A percentile compares a stretch with the other conserved stretches of the same genome.
Evolutionary conservation across 2,797 vertebrate genomes (phyloP).

Genomic region (Apogon hyalosoma): DNA sequence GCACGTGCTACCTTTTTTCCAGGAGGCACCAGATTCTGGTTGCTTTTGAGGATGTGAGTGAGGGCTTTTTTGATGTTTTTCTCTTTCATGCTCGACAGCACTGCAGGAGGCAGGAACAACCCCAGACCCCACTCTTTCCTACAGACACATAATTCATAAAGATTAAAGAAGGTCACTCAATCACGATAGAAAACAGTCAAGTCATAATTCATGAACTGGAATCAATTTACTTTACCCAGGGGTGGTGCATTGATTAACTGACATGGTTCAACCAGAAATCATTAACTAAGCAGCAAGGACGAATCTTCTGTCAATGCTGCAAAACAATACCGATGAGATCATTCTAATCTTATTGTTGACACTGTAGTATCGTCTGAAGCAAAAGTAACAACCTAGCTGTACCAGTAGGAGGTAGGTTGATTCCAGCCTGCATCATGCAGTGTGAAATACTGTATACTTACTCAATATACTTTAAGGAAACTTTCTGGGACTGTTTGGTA

Average conservation of each 20-base stretch:
- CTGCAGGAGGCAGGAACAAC: slow-evolving; percentile 95
- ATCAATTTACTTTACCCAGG: slow-evolving; percentile 40
- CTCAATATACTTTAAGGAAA: slow-evolving; percentile 99
- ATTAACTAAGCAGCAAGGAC: slow-evolving; percentile 24
- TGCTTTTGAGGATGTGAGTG: slow-evolving; percentile 98
- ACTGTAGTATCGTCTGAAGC: background rate
- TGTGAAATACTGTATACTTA: slow-evolving; percentile 83
- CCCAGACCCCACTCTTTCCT: slow-evolving; percentile 99
- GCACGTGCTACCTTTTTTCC: slow-evolving; percentile 94
- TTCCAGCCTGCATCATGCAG: background rate
- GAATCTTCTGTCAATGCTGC: slow-evolving; percentile 13
- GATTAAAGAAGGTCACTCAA: slow-evolving; percentile 29
- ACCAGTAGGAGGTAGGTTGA: slow-evolving; percentile 3
- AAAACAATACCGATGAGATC: slow-evolving; percentile 5
- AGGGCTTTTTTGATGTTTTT: slow-evolving; percentile 99
- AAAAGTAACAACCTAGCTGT: slow-evolving; percentile 28
- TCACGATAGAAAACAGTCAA: slow-evolving; percentile 27
- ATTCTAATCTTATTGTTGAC: slow-evolving; percentile 23
- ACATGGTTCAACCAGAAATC: slow-evolving; percentile 30
- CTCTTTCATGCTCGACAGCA: slow-evolving; percentile 99
- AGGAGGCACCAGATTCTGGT: slow-evolving; percentile 98
- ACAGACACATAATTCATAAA: slow-evolving; percentile 61
- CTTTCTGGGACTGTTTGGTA: slow-evolving; percentile 97
- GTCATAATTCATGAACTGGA: slow-evolving; percentile 28
- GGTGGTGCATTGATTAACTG: slow-evolving; percentile 33